phyloP scores from a whole-genome alignment of 2,113 vertebrate genomes.

The Nothocercus julius region DNA sequence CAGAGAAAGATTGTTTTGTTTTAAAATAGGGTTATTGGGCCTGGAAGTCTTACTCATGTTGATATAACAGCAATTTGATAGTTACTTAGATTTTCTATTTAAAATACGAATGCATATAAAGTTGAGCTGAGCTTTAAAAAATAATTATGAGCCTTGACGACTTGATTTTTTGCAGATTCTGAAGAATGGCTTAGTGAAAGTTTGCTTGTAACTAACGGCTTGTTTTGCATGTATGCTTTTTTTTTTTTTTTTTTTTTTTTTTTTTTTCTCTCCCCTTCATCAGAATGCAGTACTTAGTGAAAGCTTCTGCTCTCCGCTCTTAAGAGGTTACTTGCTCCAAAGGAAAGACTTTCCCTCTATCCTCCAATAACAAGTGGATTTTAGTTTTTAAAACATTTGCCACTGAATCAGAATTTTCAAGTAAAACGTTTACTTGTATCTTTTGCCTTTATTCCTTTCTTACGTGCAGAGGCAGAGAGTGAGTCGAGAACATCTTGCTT shows the following conservation, averaged over 20 bases:
- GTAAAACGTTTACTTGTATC: not conserved
- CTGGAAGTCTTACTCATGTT: not conserved
- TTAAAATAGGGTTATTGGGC: rapidly evolving
- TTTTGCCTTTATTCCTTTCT: not conserved
- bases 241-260: no score
- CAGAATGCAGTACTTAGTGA: no score
- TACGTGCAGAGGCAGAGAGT: not conserved
- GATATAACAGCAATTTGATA: not conserved
- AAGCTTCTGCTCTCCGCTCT: no score
- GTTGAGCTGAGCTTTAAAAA: not conserved
- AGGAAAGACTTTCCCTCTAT: not conserved
- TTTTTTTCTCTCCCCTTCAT: not conserved
- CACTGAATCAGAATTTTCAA: not conserved
- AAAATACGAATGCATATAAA: not conserved
- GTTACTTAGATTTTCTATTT: not conserved
- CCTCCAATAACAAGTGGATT: not conserved
- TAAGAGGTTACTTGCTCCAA: not conserved
- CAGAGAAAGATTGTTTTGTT: not conserved
- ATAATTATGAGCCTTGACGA: not conserved
- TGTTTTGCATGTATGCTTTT: not conserved
- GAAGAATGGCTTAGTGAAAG: not conserved
- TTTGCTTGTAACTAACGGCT: not conserved
- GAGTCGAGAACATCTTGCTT: not conserved
- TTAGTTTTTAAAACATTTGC: not conserved
- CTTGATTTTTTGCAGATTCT: not conserved